Evolutionary conservation across 2,888 invertebrate species (phyloP).

Genomic region (Mystacides longicornis): DNA sequence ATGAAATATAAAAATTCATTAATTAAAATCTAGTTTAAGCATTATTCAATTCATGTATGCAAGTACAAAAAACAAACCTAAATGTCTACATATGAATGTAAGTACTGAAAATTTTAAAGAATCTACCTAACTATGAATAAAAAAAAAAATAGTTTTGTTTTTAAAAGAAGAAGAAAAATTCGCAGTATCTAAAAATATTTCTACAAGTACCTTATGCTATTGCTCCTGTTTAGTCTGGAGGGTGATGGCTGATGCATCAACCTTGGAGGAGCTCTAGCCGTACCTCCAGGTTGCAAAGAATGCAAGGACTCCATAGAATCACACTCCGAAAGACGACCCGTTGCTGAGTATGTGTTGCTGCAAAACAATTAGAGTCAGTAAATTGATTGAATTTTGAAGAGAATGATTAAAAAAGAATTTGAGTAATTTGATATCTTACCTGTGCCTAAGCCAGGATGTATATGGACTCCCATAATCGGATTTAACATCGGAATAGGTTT

Average conservation of each 20-base stretch:
- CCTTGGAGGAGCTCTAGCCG: conserved; percentile 61
- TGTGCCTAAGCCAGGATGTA: conserved; percentile 81
- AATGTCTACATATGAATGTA: too few species aligned
- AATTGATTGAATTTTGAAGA: not conserved
- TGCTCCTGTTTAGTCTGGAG: conserved; percentile 76
- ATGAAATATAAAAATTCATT: too few species aligned
- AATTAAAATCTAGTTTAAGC: too few species aligned
- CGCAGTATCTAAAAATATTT: too few species aligned
- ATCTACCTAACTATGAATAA: too few species aligned
- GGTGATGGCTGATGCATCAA: conserved; percentile 64
- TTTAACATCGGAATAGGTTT: conserved; percentile 63
- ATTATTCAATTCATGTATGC: too few species aligned
- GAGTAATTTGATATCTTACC: conserved; percentile 40
- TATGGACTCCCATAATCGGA: conserved; percentile 79
- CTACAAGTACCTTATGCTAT: conserved; percentile 77
- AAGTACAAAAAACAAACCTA: too few species aligned
- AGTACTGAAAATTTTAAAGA: too few species aligned
- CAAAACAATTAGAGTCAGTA: conserved; percentile 31
- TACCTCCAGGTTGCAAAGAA: conserved; percentile 62
- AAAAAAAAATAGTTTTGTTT: too few species aligned
- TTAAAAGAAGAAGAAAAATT: too few species aligned
- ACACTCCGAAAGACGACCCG: conserved; percentile 76
- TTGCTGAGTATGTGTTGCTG: conserved; percentile 66
- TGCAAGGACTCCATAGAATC: conserved; percentile 81
- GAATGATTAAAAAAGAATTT: too few species aligned